Evolutionary conservation across 1,140 invertebrate species (phyloP), one percentile per base, ranked within the genome.

Genomic region (Saxidomus purpurata): DNA sequence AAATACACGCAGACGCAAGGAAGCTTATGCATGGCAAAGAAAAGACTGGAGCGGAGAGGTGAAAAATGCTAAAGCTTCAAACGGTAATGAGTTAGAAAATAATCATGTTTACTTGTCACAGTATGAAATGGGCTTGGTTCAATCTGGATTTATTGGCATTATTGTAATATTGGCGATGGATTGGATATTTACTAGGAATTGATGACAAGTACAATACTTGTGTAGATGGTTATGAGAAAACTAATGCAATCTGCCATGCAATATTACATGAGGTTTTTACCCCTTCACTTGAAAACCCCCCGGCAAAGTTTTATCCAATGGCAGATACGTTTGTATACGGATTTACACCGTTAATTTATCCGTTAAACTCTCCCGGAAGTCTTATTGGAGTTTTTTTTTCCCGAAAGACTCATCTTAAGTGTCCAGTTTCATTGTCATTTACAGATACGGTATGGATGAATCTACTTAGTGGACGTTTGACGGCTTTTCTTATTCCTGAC

Each of bases 171-270:
- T 99, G 98, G 98, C 96, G 97, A 61, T 97, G 98, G 0, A 97
- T 98, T 43, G 98, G 98, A 0, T 97, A 97, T 92, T 95, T 98
- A 92, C 96, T 99, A 67, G 98, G 98, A 1, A 97, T 98, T 22
- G 97, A 98, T 89, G 98, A 99, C 92, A 97, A 97, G 97, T 97
- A 96, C 89, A 97, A 97, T 91, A 96, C 97, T 38, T 97, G 97
- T 90, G 92, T 93, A 0, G 96, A 96, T 0, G 95, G 91, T 40
- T 90, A 96, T 43, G 91, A 95, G 28, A 95, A 96, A 38, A 93
- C 96, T 0, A 90, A 92, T 67, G 69, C 93, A 49, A 92, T 96
- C 6, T 95, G 94, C n/a, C 91, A 91, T 67, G 91, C 90, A 61
- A 93, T 93, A 67, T 89, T 92, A 85, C 38, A 63, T 11, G 43